These are phyloP conservation scores for Pristionchus mayeri DNA, from an alignment of 2,888 invertebrate genomes.

Conservation along the genomic window DNA sequence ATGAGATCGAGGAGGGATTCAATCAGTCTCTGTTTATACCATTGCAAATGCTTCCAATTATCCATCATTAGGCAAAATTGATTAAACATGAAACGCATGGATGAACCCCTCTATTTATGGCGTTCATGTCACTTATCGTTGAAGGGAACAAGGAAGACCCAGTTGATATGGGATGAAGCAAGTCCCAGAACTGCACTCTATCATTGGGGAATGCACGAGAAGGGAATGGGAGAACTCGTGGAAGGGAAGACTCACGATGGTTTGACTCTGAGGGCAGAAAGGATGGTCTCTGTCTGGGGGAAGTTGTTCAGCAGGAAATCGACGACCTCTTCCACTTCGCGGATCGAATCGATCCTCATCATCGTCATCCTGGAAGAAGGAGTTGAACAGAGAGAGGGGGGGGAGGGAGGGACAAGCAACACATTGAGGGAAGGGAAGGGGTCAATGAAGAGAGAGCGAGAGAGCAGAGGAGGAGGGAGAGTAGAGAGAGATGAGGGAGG, in stretches of 20 bases:
- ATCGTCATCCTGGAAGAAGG: background rate
- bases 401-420: background rate
- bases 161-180: background rate
- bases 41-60: too few species aligned
- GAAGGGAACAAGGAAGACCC: too few species aligned
- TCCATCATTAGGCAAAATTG: too few species aligned
- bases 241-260: constrained; percentile 32
- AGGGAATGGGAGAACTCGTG: background rate
- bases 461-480: background rate
- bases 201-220: background rate
- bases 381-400: background rate
- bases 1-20: background rate
- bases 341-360: constrained; percentile 31
- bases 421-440: background rate
- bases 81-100: too few species aligned
- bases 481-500: background rate
- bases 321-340: constrained; percentile 38
- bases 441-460: background rate
- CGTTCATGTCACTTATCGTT: too few species aligned
- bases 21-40: too few species aligned
- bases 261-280: constrained; percentile 34
- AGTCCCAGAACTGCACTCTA: too few species aligned
- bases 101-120: too few species aligned
- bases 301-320: constrained; percentile 17
- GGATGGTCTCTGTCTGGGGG: constrained; percentile 23